Evolutionary conservation across 2,113 vertebrate genomes (phyloP), one percentile per base, ranked within the genome.

Genomic region (Tupaia chinensis): DNA sequence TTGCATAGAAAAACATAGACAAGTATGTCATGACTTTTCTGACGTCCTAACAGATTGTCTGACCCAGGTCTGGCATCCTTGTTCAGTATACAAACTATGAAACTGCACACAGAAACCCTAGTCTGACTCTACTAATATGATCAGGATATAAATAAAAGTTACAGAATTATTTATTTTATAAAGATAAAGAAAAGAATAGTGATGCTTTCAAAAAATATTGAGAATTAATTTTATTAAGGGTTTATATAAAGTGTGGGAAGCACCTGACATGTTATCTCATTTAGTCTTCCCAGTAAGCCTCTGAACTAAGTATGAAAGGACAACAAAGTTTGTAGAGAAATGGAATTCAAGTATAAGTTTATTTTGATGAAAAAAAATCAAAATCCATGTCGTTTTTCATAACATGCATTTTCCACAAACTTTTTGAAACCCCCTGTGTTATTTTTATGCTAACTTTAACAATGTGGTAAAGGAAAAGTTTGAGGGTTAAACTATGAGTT

Each of bases 371-470:
- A 44, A 44, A 44, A 44, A 44, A 44, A n/a, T 44, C 44, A 44
- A 44, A 44, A 44, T 44, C 44, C 44, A 44, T 3, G 44, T 44
- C 3, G 44, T 44, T 44, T 44, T 44, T 44, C 44, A 44, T 44
- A 44, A 44, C 5, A 44, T 44, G 44, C 44, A 44, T 44, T 44
- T 44, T 44, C 44, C 44, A 44, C 5, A 5, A 44, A 44, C 44
- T 44, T 44, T 44, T 44, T 44, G 44, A 44, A 44, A 44, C 44
- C 44, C 44, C 44, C 5, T 44, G 44, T 44, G 44, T 13, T 58
- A 44, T 81, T 95, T 93, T 10, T 78, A 32, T 22, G 19, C 22
- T 65, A 65, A 84, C 54, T 79, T 83, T 65, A 94, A 80, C 22
- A 87, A 13, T 58, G 14, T 9, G 23, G 27, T 56, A 79, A 85